Evolutionary conservation across 2,888 invertebrate species (phyloP), one percentile per base, ranked within the genome.

Genomic region (Plusia festucae): DNA sequence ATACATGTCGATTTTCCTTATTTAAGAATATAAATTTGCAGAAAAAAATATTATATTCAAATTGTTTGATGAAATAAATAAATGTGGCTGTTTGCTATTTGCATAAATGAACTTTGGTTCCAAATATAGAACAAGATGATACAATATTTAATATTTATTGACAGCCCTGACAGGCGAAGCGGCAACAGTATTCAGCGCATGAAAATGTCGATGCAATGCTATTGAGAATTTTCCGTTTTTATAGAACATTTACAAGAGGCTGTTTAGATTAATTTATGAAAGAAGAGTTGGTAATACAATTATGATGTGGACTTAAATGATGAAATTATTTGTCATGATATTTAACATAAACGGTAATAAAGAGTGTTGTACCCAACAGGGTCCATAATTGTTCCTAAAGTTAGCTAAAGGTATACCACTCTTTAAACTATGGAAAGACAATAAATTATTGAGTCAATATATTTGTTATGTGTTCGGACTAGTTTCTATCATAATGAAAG

Each of bases 201-300:
- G 84, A 82, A 84, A 87, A 82, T 84, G 82, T 81, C 84, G 79
- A 87, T 81, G 84, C 85, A 80, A 83, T 85, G 82, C 85, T 85
- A 87, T 85, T 82, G 82, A 79, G 80, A 80, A 79, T 86, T 84
- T 84, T 82, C 77, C 81, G 82, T 73, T 76, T 80, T 78, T 79
- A 82, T 84, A 81, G 68, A 76, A 70, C 66, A 65, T 79, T 81
- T 82, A 64, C 71, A 78, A 68, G 55, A 74, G 73, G 69, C 65
- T 58, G 62, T 68, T 61, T 62, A 65, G 70, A 71, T 66, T 65
- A 51, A 22, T 32, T 22, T 56, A 69, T n/a, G n/a, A n/a, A n/a
- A n/a, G n/a, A n/a, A n/a, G n/a, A n/a, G n/a, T n/a, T n/a, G n/a
- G n/a, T n/a, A n/a, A n/a, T n/a, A n/a, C n/a, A n/a, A n/a, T n/a